Conservation (phyloP, 2,888 invertebrate species). For the Anoncus sp. region DNA sequence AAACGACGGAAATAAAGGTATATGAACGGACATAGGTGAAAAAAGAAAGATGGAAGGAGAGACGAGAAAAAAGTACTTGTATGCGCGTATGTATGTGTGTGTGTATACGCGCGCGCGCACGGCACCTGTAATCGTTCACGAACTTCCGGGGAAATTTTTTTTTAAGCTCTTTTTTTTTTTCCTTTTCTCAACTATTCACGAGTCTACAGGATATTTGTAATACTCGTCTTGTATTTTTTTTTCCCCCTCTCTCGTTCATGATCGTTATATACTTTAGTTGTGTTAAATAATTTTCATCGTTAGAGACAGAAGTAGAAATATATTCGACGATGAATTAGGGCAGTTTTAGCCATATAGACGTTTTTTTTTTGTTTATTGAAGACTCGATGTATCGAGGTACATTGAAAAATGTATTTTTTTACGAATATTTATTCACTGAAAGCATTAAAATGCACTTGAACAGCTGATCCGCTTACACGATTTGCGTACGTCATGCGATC, state of each 20-base stretch:
- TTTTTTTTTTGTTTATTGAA: too few species aligned
- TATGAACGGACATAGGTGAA: slow-evolving; percentile 9
- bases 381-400: too few species aligned
- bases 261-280: slow-evolving; percentile 41
- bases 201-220: slow-evolving; percentile 52
- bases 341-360: slow-evolving; percentile 67
- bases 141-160: slow-evolving; percentile 42
- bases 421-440: too few species aligned
- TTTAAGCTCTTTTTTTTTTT: background rate
- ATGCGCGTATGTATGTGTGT: slow-evolving; percentile 16
- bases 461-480: too few species aligned
- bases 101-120: slow-evolving; percentile 24
- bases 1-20: slow-evolving; percentile 23
- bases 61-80: slow-evolving; percentile 26
- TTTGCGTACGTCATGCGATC: too few species aligned
- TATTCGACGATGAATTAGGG: slow-evolving; percentile 66
- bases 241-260: background rate
- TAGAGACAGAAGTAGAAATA: slow-evolving; percentile 65
- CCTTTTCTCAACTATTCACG: slow-evolving; percentile 33
- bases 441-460: too few species aligned
- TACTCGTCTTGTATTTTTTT: slow-evolving; percentile 42
- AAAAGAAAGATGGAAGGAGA: slow-evolving; percentile 14
- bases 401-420: too few species aligned
- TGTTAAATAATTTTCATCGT: slow-evolving; percentile 51
- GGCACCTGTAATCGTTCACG: slow-evolving; percentile 52